Conservation (phyloP, 2,797 vertebrate genomes). For the Paguma larvata region DNA sequence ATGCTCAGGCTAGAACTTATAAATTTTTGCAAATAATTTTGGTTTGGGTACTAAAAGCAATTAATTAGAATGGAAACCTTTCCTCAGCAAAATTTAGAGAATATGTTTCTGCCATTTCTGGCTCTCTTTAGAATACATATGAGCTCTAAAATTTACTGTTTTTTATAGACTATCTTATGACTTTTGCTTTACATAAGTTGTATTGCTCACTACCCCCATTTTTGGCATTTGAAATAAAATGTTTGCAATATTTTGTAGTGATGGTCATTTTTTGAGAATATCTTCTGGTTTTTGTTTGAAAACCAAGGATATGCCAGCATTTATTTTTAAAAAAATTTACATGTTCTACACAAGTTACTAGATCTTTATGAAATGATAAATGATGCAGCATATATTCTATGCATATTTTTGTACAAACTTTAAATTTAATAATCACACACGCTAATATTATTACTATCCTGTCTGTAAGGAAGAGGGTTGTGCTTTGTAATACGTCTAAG, state of each 20-base stretch:
- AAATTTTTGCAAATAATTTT: neutral
- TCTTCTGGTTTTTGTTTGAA: neutral
- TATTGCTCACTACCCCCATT: neutral
- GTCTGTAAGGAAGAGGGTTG: neutral
- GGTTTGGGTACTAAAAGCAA: neutral
- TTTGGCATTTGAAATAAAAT: neutral
- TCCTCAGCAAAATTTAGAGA: neutral
- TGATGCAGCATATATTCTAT: neutral
- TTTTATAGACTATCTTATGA: neutral
- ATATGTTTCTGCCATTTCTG: neutral
- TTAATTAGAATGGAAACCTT: neutral
- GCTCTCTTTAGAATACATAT: neutral
- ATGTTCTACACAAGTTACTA: neutral
- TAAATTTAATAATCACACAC: neutral
- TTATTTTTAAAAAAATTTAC: neutral
- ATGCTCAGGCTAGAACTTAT: neutral
- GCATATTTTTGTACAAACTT: neutral
- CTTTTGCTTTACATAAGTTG: neutral
- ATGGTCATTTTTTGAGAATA: neutral
- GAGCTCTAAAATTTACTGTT: neutral
- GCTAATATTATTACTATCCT: neutral
- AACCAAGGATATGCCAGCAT: neutral
- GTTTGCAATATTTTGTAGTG: neutral
- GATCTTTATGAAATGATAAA: neutral
- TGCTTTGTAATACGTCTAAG: neutral